Base-by-base conservation (phyloP, 2,113 vertebrate species). In the Daboia siamensis region DNA sequence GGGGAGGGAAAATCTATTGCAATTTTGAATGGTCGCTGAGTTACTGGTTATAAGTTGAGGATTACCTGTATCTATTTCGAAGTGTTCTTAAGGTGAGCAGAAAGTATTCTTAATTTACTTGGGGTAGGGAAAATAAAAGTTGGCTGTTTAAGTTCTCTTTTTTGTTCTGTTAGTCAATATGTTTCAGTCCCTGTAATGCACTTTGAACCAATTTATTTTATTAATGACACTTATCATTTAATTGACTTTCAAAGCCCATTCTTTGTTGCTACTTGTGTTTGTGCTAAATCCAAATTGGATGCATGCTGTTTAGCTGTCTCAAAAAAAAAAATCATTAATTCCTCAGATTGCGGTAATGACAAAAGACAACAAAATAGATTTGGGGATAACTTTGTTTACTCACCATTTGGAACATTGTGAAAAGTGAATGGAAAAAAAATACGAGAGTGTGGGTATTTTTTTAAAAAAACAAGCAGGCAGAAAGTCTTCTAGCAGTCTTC, bases 311-410 rank as follows among this genome's bases (percentile, higher is more conserved):
- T 88, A 54, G 74, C 61, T 90, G 88, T 86, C 55, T 92, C 54
- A 90, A 84, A 39, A 90, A 84, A 84, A 90, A 23, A 93, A 93
- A 90, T 64, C 74, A 39, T 93, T 93, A 93, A 93, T 90, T 90
- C 88, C n/a, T 90, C 80, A 90, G 88, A 84, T 64, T 93, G 92
- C 92, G 44, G 2, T 90, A 86, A 90, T 93, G 88, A 86, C 46
- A 52, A 90, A 86, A 33, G 21, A 64, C n/a, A 90, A 39, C 74
- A 93, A 90, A 90, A 93, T 90, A 24, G 80, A 86, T 93, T 84
- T 48, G 52, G 46, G 12, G 20, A 64, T 26, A 92, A 39, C 17
- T 91, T 87, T 51, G 29, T 92, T 74, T 61, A 26, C 39, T 61
- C 59, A 23, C 44, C 29, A 52, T 86, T 90, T 59, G 7, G 29